These are phyloP conservation scores for Catamblyrhynchus diadema DNA, from an alignment of 2,797 vertebrate species.

Conservation along the genomic window DNA sequence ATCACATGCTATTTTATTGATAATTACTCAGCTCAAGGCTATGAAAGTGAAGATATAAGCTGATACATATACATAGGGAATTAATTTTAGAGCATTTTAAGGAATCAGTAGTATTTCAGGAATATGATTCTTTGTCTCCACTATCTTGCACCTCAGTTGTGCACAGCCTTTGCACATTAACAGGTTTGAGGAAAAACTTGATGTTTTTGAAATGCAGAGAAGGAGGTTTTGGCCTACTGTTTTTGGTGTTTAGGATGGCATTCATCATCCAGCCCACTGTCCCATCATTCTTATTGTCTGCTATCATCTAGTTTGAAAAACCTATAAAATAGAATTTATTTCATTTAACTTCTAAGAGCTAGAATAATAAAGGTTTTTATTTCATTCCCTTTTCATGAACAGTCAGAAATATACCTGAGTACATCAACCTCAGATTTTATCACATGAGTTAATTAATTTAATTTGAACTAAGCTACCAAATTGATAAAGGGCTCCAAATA, in stretches of 20 bases:
- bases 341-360: neutral
- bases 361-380: neutral
- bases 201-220: neutral
- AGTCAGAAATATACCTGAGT: neutral
- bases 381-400: neutral
- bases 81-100: neutral
- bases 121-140: neutral
- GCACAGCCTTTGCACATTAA: neutral
- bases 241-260: neutral
- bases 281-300: neutral
- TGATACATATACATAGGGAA: neutral
- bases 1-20: neutral
- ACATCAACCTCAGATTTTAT: neutral
- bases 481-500: neutral
- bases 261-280: neutral
- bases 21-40: neutral
- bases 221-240: neutral
- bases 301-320: neutral
- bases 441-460: neutral
- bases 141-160: neutral
- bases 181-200: neutral
- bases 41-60: neutral
- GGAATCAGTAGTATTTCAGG: neutral
- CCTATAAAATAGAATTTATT: neutral
- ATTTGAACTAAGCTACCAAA: neutral